Evolutionary conservation across 1,140 invertebrate species (phyloP).

Genomic region (Xylocopa sonorina): DNA sequence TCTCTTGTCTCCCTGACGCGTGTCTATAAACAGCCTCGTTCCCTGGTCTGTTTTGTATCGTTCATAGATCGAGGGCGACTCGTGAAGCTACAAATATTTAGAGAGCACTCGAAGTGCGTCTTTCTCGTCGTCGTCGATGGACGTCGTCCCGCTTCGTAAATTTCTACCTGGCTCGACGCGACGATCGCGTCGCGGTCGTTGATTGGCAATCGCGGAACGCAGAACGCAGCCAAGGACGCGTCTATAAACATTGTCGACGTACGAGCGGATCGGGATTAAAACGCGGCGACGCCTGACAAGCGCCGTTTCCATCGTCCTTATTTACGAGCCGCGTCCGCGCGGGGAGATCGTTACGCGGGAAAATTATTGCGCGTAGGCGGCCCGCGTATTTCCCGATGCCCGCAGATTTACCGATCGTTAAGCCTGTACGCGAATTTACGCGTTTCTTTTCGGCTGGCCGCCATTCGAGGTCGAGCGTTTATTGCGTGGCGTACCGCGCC

Average conservation of each 20-base stretch:
- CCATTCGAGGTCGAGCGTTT: slow-evolving; percentile 41
- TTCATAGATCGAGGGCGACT: slow-evolving; percentile 22
- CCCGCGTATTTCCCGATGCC: slow-evolving; percentile 55
- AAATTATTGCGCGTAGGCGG: slow-evolving; percentile 61
- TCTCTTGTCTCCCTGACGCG: background rate
- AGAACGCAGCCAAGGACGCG: too few species aligned
- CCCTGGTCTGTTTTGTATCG: slow-evolving; percentile 25
- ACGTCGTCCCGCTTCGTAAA: too few species aligned
- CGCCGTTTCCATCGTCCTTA: slow-evolving; percentile 35
- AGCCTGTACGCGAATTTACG: slow-evolving; percentile 59
- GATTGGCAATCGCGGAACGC: too few species aligned
- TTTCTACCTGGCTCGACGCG: too few species aligned
- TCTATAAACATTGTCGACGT: background rate
- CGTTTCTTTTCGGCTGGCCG: slow-evolving; percentile 22
- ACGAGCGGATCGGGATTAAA: slow-evolving; percentile 35
- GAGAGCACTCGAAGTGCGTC: slow-evolving; percentile 5
- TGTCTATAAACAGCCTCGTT: slow-evolving; percentile 14
- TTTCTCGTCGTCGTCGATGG: background rate
- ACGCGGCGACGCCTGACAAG: slow-evolving; percentile 18
- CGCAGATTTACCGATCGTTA: slow-evolving; percentile 65
- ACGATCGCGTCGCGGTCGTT: too few species aligned
- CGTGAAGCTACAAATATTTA: slow-evolving; percentile 42
- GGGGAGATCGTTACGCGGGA: slow-evolving; percentile 39
- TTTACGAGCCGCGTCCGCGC: slow-evolving; percentile 43
- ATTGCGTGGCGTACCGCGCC: slow-evolving; percentile 44